Base-by-base conservation (phyloP, 2,113 vertebrate species). In the Toxotes chatareus region DNA sequence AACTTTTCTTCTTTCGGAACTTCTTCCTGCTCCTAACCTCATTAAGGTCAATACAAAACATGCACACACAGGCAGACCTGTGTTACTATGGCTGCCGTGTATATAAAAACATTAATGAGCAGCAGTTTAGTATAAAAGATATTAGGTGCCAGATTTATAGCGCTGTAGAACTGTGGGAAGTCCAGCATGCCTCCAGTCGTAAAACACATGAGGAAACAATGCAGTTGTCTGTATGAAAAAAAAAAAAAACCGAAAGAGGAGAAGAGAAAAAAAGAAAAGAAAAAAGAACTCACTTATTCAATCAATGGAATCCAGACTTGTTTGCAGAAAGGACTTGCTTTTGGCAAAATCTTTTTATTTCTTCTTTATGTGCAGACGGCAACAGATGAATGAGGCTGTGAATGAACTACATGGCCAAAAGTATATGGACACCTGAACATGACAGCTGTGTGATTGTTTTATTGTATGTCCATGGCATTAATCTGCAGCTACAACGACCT, bases 61-160 rank as follows among this genome's bases (percentile, higher is more conserved):
- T 36, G 42, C 53, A 49, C 31, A 49, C 59, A 17, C 1, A 21
- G 34, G 34, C 38, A 3, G 4, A 56, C 6, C 14, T 10, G 6
- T 49, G 64, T 51, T 61, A 32, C 65, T 23, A 13, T 32, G 47
- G 46, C 57, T 61, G 57, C 59, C 53, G 76, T 63, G 31, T 57
- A 0, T 21, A 27, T 31, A 16, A 3, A 47, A 64, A 49, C 68
- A 47, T 38, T 40, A 65, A 73, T 36, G 60, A 80, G 68, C 47
- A 19, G 59, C 59, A 44, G 36, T 23, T 1, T 1, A 57, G 21
- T 47, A 4, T 14, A 49, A 40, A 2, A 38, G 4, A 65, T 79
- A 79, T 38, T 38, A 59, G 40, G 68, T 66, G 69, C 4, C 49
- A 65, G 27, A 21, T 72, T 72, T 31, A 65, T 14, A 38, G 31